Percentiles rank a stretch among this genome's conserved stretches.
Conservation (phyloP, 2,113 vertebrate species). For the Canis aureus region DNA sequence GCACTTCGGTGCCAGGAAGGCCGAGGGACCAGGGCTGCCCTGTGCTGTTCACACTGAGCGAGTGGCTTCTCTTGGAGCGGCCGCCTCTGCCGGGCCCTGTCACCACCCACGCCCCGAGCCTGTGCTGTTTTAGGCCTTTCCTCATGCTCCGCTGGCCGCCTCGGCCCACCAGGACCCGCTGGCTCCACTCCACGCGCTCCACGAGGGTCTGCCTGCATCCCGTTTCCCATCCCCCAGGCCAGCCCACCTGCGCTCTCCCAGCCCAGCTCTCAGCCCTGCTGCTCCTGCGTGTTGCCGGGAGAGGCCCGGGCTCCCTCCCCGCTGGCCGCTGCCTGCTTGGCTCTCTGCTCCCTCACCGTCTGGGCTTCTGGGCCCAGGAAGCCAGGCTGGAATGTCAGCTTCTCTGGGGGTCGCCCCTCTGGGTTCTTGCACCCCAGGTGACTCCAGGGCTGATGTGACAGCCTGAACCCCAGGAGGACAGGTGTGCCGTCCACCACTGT, state of each 20-base stretch:
- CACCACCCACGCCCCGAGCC: background rate
- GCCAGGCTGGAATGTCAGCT: background rate
- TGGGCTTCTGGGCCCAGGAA: background rate
- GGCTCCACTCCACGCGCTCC: background rate
- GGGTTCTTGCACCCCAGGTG: background rate
- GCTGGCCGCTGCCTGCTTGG: background rate
- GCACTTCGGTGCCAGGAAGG: fast-evolving
- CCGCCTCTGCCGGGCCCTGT: too few species aligned
- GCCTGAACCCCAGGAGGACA: background rate
- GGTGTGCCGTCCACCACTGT: fast-evolving
- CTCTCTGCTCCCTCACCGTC: background rate
- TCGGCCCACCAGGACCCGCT: background rate
- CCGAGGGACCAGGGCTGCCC: background rate
- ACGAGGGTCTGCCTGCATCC: background rate
- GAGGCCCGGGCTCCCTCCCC: background rate
- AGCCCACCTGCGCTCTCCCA: background rate
- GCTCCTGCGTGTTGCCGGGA: background rate
- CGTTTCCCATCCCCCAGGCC: background rate
- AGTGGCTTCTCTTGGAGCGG: too few species aligned
- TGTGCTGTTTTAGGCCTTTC: background rate
- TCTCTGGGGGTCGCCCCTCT: too few species aligned
- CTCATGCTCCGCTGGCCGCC: background rate
- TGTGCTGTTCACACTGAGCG: background rate
- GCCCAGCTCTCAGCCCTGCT: background rate
- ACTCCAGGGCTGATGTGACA: too few species aligned